Evolutionary conservation across 2,888 invertebrate species (phyloP), one percentile per base, ranked within the genome.

Genomic region (Lycophotia porphyrea): DNA sequence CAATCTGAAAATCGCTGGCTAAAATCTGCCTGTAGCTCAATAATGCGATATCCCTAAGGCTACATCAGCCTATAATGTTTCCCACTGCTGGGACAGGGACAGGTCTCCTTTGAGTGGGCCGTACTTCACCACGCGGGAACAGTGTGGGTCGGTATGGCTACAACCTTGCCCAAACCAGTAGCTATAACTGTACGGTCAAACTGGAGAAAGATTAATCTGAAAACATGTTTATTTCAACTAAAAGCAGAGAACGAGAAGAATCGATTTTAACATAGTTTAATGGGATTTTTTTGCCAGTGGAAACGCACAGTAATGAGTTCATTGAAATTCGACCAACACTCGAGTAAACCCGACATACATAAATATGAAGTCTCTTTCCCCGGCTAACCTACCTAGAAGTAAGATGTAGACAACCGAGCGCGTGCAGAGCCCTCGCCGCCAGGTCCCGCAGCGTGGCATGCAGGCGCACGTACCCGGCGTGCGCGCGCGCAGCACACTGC

Each of bases 371-470:
- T 27, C 7, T 55, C 27, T 58, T 2, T 58, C 31, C 31, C 8
- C 15, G 11, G 13, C 18, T 27, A 8, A 42, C 55, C 1, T 70
- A 81, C 81, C 76, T 81, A 42, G 86, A 84, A 13, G 80, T 89
- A 4, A 87, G 44, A 69, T 94, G 91, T 70, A 94, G 71, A 11
- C 88, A 90, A 0, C 92, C 92, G 0, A 94, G 82, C 0, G 89
- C 90, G 1, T 79, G 85, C 66, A 94, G 77, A 11, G 91, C 87
- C 9, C 82, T 75, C 21, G 77, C 78, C 0, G 90, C 92, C 0
- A 93, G 39, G 2, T 68, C 63, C 0, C 88, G 73, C 68, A 93
- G 76, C 36, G 74, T 49, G 1, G n/a, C 80, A 0, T 78, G 88
- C 80, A 95, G 79, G 3, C 92, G 86, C 15, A 58, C 55, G 87